These are phyloP conservation scores for Anhinga anhinga DNA, from an alignment of 2,113 vertebrate species.

Conservation along the genomic window DNA sequence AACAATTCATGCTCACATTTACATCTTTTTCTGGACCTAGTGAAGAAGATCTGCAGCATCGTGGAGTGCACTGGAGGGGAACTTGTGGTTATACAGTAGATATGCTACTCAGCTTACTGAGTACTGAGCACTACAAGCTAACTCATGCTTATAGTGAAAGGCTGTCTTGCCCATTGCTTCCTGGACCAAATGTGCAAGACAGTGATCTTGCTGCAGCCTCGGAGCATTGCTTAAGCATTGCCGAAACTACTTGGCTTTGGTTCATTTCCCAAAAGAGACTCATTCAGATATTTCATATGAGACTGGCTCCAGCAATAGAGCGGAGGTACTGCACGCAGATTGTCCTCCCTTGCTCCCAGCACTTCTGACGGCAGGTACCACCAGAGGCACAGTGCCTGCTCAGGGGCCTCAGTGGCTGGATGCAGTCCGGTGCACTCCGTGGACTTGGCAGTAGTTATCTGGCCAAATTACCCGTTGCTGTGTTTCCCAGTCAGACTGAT, in stretches of 20 bases:
- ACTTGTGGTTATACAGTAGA: background rate
- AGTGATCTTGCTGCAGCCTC: background rate
- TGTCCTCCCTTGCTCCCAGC: background rate
- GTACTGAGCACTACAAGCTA: too few species aligned
- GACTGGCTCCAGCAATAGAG: background rate
- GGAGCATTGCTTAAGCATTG: background rate
- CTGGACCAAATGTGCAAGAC: background rate
- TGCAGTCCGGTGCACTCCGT: too few species aligned
- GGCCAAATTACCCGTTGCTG: background rate
- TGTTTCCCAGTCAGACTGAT: background rate
- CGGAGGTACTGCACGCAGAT: rapidly evolving
- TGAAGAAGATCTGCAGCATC: background rate
- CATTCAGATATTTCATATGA: background rate
- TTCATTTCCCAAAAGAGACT: background rate
- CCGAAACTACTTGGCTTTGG: background rate
- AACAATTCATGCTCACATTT: background rate
- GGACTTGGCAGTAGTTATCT: rapidly evolving
- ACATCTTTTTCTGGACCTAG: background rate
- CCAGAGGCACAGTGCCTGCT: background rate
- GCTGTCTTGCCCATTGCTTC: background rate
- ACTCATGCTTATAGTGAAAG: background rate
- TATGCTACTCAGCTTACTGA: background rate
- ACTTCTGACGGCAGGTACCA: background rate
- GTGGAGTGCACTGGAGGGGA: background rate
- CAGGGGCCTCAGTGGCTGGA: background rate